phyloP scores from a whole-genome alignment of 2,888 invertebrate species.

The Congeria kusceri region DNA sequence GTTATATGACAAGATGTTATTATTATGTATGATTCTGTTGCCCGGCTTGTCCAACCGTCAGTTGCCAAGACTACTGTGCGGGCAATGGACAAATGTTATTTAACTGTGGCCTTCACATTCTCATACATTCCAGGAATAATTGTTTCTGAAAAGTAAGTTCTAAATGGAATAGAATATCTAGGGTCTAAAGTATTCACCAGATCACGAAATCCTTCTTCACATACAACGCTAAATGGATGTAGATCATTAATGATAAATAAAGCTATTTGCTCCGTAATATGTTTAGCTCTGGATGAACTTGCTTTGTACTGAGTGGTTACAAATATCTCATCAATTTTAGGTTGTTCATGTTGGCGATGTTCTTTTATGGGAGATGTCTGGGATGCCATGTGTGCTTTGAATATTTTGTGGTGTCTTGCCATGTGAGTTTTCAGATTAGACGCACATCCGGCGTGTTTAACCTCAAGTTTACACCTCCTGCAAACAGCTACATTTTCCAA shows the following conservation, averaged over 20 bases:
- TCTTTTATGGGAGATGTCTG: neutral
- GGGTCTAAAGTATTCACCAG: slow-evolving; percentile 12
- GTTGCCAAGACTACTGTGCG: slow-evolving; percentile 23
- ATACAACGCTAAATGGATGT: slow-evolving; percentile 8
- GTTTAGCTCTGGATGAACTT: slow-evolving; percentile 2
- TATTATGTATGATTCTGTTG: slow-evolving; percentile 36
- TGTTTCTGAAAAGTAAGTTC: slow-evolving; percentile 24
- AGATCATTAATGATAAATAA: slow-evolving; percentile 17
- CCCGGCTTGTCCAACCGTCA: slow-evolving; percentile 29
- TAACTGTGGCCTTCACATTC: slow-evolving; percentile 4
- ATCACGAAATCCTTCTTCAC: neutral
- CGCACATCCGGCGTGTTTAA: too few species aligned
- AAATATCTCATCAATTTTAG: slow-evolving; percentile 2
- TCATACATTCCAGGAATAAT: slow-evolving; percentile 26
- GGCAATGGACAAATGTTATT: slow-evolving; percentile 15
- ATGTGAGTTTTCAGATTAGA: slow-evolving; percentile 4
- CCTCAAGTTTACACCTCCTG: too few species aligned
- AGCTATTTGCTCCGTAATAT: neutral
- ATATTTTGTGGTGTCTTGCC: neutral
- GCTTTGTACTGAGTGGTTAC: neutral
- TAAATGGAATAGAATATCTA: neutral
- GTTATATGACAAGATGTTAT: slow-evolving; percentile 36
- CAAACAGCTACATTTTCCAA: too few species aligned
- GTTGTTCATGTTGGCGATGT: neutral
- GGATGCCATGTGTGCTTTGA: neutral